Base-by-base conservation (phyloP, 2,888 invertebrate species). In the Cataglyphis altisquamis region DNA sequence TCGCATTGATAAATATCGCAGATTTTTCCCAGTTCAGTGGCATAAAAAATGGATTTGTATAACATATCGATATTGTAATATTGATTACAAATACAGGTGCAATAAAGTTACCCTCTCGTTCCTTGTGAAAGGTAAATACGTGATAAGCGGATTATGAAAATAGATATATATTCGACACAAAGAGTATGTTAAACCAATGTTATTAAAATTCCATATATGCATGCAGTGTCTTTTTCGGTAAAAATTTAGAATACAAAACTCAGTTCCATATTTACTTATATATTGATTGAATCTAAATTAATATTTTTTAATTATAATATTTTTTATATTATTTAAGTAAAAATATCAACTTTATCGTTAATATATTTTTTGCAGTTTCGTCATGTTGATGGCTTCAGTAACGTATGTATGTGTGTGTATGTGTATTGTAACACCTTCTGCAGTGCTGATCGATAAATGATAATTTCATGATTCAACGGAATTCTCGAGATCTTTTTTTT, bases 351-450 rank as follows among this genome's bases (percentile, higher is more conserved):
- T 36, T 77, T 41, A 8, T 29, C 29, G 8, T 39, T 52, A n/a
- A 25, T 64, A 75, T 66, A 25, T 18, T 21, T 29, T 75, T 66
- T 66, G 36, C 21, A 36, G 29, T 39, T 29, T 62, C 12, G 25
- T 25, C 36, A 15, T 45, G 32, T 41, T 45, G 60, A 41, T 45
- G 32, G 45, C 60, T 68, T 29, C 21, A 55, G n/a, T 29, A n/a
- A 12, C 12, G n/a, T 18, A 39, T 66, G 5, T 25, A 36, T 25
- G 10, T 36, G 4, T 48, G 21, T 48, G 18, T 32, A 9, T 25
- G 36, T 55, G 66, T 66, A 39, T 68, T 68, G n/a, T 68, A 77
- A 29, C 67, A 77, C 67, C 57, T 68, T 68, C 25, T 68, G 29
- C 32, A 41, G 39, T 64, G 21, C 15, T 67, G 77, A 68, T 55